Evolutionary conservation across 2,797 vertebrate species (phyloP).

Genomic region (Gobionotothen gibberifrons): DNA sequence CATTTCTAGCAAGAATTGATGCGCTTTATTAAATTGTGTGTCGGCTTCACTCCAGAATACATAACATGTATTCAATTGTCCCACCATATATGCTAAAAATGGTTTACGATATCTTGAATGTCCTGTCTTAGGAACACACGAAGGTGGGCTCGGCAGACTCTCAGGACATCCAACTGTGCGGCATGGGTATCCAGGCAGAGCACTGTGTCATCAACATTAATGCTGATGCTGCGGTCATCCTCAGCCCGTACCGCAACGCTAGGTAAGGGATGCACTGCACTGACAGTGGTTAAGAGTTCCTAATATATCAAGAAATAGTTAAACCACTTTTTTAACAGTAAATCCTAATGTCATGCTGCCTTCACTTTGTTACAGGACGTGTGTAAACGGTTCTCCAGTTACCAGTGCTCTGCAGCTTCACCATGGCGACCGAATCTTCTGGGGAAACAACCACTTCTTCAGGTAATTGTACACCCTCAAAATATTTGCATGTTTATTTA

Average conservation of each 20-base stretch:
- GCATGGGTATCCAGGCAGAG: constrained; percentile 97
- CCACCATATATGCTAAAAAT: neutral
- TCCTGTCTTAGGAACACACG: constrained; percentile 70
- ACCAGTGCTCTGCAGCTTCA: constrained; percentile 89
- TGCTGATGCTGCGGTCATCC: constrained; percentile 87
- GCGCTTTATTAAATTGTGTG: neutral
- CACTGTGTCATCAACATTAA: constrained; percentile 95
- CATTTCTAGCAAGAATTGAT: neutral
- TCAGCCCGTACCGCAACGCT: constrained; percentile 91
- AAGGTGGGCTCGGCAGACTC: constrained; percentile 93
- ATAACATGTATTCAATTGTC: neutral
- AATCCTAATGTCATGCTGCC: neutral
- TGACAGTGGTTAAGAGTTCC: neutral
- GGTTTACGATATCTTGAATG: neutral
- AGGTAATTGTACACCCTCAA: constrained; percentile 74
- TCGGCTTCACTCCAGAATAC: neutral
- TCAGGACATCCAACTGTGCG: constrained; percentile 98
- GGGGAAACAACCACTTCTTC: constrained; percentile 99
- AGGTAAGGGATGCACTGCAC: constrained; percentile 80
- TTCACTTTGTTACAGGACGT: constrained; percentile 84
- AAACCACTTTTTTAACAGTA: neutral
- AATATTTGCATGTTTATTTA: constrained; percentile 9
- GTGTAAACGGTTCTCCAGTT: constrained; percentile 93
- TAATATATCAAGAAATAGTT: neutral
- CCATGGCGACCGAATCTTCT: constrained; percentile 96